These are phyloP conservation scores for Platycnemis pennipes DNA, from an alignment of 2,888 invertebrate genomes.

Conservation along the genomic window DNA sequence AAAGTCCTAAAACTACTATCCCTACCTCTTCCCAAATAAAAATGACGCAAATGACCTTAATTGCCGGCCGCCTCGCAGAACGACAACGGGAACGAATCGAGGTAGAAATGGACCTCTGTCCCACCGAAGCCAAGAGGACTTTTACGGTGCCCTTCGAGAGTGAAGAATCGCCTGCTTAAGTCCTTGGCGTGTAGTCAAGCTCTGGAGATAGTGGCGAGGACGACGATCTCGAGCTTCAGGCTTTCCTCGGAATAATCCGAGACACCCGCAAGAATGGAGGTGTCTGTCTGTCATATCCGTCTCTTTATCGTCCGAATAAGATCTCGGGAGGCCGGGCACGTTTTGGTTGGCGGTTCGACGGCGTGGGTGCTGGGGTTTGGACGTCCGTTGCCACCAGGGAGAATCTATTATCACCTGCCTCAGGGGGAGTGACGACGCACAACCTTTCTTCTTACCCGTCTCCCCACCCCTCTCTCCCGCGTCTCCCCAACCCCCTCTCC, in stretches of 20 bases:
- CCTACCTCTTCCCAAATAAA: too few relatives aligned
- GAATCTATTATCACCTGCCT: background rate
- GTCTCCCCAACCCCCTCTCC: too few relatives aligned
- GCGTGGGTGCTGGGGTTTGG: background rate
- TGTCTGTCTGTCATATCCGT: background rate
- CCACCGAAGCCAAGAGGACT: background rate
- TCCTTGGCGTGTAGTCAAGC: background rate
- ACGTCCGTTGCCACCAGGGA: background rate
- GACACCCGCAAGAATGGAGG: background rate
- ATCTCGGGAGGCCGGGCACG: background rate
- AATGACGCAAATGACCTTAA: too few relatives aligned
- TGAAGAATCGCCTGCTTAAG: background rate
- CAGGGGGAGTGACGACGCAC: background rate
- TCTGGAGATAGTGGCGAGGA: background rate
- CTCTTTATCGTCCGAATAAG: background rate
- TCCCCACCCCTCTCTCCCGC: too few relatives aligned
- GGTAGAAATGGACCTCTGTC: background rate
- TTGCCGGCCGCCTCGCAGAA: too few relatives aligned
- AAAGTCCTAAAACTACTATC: too few relatives aligned
- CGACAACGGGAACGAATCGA: too few relatives aligned
- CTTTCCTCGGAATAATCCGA: conserved; percentile 6
- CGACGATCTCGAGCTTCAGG: background rate
- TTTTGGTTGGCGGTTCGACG: background rate
- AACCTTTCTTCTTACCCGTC: too few relatives aligned
- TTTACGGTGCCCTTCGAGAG: background rate